phyloP scores from a whole-genome alignment of 35 echinoderm and acorn worm genomes.

The Patiria miniata region DNA sequence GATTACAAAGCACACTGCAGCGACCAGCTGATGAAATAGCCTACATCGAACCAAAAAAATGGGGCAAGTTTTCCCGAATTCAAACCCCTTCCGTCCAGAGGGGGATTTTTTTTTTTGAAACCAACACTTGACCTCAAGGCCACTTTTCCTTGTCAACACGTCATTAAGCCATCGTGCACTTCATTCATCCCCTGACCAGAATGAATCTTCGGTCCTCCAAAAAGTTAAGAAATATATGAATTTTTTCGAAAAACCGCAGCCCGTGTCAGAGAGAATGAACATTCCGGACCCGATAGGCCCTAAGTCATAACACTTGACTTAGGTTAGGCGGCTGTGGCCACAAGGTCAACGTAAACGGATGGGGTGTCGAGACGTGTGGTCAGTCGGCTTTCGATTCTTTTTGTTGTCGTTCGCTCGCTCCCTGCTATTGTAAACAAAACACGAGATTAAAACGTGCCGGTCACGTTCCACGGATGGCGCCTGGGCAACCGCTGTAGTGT shows the following conservation, averaged over 20 bases:
- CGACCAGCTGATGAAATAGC: no score
- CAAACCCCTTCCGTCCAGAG: neutral
- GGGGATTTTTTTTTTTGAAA: neutral
- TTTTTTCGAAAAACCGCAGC: no score
- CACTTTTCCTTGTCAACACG: neutral
- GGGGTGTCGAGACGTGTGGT: neutral
- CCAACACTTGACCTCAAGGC: neutral
- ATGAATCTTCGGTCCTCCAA: neutral
- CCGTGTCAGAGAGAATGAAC: no score
- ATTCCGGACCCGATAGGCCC: no score
- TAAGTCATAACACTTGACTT: no score
- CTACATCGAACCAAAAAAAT: neutral
- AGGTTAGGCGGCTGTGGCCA: neutral
- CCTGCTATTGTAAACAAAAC: conserved; percentile 2
- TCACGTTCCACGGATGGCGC: neutral
- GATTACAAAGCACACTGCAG: no score
- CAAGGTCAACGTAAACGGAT: conserved; percentile 5
- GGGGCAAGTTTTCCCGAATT: neutral
- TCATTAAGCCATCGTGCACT: conserved; percentile 14
- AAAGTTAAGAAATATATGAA: no score
- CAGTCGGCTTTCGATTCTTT: neutral
- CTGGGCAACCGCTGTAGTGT: no score
- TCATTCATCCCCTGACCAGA: neutral
- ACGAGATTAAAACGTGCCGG: conserved; percentile 30
- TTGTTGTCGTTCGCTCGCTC: neutral